These are phyloP conservation scores for Rhinichthys klamathensis DNA, from an alignment of 2,113 vertebrate genomes.

Conservation along the genomic window DNA sequence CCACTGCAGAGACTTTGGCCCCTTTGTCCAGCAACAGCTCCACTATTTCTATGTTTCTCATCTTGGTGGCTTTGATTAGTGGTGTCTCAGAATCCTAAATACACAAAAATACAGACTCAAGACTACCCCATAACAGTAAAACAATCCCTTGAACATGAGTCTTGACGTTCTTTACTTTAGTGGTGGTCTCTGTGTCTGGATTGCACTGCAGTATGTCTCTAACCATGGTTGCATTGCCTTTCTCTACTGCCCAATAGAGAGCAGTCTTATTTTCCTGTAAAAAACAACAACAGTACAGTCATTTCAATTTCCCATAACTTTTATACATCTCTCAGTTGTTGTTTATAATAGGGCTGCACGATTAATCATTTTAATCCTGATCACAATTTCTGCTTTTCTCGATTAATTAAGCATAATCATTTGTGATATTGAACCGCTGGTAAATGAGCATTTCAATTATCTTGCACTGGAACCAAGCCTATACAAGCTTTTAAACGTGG, in stretches of 20 bases:
- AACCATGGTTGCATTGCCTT: constrained; percentile 96
- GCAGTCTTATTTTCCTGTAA: constrained; percentile 95
- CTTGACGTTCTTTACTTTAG: constrained; percentile 81
- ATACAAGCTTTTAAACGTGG: background rate
- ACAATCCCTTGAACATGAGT: background rate
- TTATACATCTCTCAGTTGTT: background rate
- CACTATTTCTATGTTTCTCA: constrained; percentile 96
- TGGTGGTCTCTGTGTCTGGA: constrained; percentile 94
- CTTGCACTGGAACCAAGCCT: background rate
- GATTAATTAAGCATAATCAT: too few species aligned
- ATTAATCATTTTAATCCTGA: background rate
- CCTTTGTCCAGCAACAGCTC: constrained; percentile 97
- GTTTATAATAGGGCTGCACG: background rate
- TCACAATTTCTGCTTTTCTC: background rate
- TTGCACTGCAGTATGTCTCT: constrained; percentile 97
- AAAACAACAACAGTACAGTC: background rate
- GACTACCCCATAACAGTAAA: background rate
- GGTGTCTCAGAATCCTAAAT: constrained; percentile 92
- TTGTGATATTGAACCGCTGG: background rate
- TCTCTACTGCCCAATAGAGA: constrained; percentile 97
- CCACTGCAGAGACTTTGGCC: constrained; percentile 92
- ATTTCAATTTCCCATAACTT: background rate
- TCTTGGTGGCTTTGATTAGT: constrained; percentile 97
- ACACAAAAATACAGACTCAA: background rate
- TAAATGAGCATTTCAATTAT: background rate